These are phyloP conservation scores for Gastrophryne carolinensis DNA, from an alignment of 2,797 vertebrate species.

Conservation along the genomic window DNA sequence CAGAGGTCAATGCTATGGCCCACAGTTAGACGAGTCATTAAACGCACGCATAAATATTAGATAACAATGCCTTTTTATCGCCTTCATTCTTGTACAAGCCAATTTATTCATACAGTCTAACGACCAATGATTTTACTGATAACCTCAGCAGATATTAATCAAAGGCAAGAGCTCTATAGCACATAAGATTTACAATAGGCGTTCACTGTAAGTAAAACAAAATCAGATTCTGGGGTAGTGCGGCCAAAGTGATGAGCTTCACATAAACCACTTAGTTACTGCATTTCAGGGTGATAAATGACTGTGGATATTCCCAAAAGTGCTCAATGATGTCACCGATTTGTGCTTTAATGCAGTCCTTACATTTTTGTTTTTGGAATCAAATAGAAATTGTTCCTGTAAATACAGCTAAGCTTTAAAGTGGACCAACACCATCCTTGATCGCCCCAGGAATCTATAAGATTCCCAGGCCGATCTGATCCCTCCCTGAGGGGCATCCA, in stretches of 20 bases:
- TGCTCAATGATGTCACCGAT: neutral
- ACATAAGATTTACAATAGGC: neutral
- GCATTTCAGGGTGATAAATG: too few species aligned
- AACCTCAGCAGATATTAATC: neutral
- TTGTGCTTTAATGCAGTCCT: neutral
- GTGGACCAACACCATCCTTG: too few species aligned
- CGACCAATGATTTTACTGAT: neutral
- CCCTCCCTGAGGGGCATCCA: too few species aligned
- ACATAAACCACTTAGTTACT: neutral
- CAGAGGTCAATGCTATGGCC: neutral
- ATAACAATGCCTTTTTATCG: neutral
- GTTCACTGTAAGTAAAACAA: neutral
- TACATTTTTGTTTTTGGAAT: neutral
- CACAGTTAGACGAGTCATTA: neutral
- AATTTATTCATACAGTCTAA: neutral
- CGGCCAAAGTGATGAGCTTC: neutral
- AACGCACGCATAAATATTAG: neutral
- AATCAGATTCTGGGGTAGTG: neutral
- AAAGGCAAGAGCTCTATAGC: neutral
- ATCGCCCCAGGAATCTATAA: too few species aligned
- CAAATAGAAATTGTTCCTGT: neutral
- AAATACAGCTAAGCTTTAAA: neutral
- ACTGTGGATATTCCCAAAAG: neutral
- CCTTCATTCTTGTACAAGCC: neutral
- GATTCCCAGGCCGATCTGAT: too few species aligned